These are phyloP conservation scores for Lingula anatina DNA, from an alignment of 2,888 invertebrate species.

Conservation along the genomic window DNA sequence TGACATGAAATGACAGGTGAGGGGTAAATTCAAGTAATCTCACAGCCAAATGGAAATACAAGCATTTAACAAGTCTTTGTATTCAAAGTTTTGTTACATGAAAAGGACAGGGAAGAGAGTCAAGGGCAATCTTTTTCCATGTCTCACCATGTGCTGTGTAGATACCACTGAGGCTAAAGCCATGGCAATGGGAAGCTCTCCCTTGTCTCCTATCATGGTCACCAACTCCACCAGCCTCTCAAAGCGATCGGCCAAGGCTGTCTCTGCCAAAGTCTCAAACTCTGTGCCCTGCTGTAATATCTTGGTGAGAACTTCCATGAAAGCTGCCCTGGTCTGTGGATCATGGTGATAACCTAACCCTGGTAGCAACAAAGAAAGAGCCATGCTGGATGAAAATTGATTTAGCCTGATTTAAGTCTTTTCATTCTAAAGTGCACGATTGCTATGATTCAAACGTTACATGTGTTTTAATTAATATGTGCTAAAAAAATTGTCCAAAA, in stretches of 20 bases:
- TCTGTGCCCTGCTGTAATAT: slow-evolving; percentile 97
- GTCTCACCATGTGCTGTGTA: slow-evolving; percentile 82
- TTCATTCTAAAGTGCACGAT: no score
- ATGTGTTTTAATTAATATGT: no score
- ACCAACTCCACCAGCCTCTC: slow-evolving; percentile 94
- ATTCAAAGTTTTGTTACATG: not conserved
- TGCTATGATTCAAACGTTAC: no score
- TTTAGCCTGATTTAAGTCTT: no score
- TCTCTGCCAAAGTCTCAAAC: slow-evolving; percentile 96
- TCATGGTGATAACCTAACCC: slow-evolving; percentile 96
- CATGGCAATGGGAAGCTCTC: slow-evolving; percentile 93
- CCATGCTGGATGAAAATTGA: no score
- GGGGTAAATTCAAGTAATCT: no score
- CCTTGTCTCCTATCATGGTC: slow-evolving; percentile 97
- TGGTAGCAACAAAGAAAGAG: no score
- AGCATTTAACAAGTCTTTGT: not conserved
- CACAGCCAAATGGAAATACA: no score
- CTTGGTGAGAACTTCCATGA: slow-evolving; percentile 96
- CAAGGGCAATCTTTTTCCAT: no score
- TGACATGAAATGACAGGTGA: no score
- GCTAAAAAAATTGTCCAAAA: no score
- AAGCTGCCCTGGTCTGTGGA: slow-evolving; percentile 92
- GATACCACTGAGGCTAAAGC: slow-evolving; percentile 94
- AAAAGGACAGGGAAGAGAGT: not conserved
- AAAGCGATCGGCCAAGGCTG: slow-evolving; percentile 86